Evolutionary conservation across 1,140 invertebrate species (phyloP).

Genomic region (Archegozetes longisetosus): DNA sequence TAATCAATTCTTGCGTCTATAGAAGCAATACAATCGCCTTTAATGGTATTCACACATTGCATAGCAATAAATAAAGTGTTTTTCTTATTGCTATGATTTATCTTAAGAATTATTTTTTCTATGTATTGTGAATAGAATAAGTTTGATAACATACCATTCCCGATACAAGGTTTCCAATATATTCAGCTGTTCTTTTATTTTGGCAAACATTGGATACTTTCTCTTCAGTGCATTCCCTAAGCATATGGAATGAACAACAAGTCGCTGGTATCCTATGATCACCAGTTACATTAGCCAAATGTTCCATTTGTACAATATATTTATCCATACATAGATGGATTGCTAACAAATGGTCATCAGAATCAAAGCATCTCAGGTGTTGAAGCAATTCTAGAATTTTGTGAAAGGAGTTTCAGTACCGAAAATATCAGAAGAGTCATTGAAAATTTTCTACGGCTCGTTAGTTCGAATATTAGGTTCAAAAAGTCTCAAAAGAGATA

Average conservation of each 20-base stretch:
- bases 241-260: background rate
- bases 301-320: background rate
- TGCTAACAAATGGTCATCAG: background rate
- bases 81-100: no score
- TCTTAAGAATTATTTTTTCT: background rate
- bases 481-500: no score
- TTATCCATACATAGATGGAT: background rate
- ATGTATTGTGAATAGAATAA: background rate
- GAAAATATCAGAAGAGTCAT: no score
- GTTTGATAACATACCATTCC: background rate
- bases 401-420: no score
- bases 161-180: background rate
- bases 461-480: no score
- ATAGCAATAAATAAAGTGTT: no score
- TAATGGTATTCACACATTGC: no score
- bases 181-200: background rate
- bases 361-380: background rate
- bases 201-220: background rate
- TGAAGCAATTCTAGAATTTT: background rate
- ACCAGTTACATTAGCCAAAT: background rate
- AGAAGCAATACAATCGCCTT: no score
- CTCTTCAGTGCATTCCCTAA: background rate
- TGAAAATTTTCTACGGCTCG: no score
- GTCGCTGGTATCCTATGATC: background rate
- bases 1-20: background rate